A percentile compares a stretch with the other conserved stretches of the same genome.
phyloP scores from a whole-genome alignment of 2,888 invertebrate genomes.

The Agriopis leucophaearia region DNA sequence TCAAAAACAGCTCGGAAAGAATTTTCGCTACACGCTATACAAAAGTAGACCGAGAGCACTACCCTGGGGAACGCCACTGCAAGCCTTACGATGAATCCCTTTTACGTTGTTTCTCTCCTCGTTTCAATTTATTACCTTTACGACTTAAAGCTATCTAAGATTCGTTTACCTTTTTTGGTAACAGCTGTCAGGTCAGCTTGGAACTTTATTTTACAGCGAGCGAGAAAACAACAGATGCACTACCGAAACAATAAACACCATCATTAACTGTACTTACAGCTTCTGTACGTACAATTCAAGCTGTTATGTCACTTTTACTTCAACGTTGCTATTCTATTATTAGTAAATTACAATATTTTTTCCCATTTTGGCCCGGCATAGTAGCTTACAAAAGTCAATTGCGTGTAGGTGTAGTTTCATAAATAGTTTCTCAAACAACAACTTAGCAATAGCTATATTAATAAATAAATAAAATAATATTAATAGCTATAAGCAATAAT shows the following conservation, averaged over 20 bases:
- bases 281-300: background rate
- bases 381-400: no score
- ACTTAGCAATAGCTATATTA: no score
- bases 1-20: background rate
- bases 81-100: slow-evolving; percentile 21
- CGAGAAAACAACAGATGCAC: slow-evolving; percentile 16
- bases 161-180: slow-evolving; percentile 36
- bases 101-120: slow-evolving; percentile 42
- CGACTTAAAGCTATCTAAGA: slow-evolving; percentile 32
- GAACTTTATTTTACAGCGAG: slow-evolving; percentile 37
- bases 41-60: slow-evolving; percentile 48
- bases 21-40: slow-evolving; percentile 29
- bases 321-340: background rate
- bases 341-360: no score
- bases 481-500: slow-evolving; percentile 8
- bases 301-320: background rate
- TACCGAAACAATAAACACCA: background rate
- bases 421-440: no score
- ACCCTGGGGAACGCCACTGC: slow-evolving; percentile 52
- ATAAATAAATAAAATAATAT: no score
- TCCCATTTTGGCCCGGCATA: no score
- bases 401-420: no score
- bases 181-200: slow-evolving; percentile 35
- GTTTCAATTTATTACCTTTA: slow-evolving; percentile 44
- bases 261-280: no score